phyloP scores from a whole-genome alignment of 1,140 invertebrate species.

The Brachionus rubens region DNA sequence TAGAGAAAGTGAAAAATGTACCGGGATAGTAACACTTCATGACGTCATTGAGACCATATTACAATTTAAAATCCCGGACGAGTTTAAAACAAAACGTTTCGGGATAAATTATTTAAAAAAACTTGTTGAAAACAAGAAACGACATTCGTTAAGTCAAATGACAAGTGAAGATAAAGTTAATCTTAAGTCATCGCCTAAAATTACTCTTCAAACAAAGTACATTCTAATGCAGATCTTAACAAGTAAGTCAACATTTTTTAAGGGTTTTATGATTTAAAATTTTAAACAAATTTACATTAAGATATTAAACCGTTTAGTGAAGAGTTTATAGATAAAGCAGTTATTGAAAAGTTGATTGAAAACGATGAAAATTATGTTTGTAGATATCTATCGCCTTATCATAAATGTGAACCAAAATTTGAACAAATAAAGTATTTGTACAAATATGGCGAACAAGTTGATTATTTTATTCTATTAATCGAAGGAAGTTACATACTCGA shows the following conservation, averaged over 20 bases:
- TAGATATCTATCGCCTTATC: neutral
- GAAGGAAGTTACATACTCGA: neutral
- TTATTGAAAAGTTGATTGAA: neutral
- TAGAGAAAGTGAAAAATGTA: constrained; percentile 55
- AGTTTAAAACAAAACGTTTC: constrained; percentile 69
- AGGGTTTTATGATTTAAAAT: too few species aligned
- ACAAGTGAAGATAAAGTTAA: neutral
- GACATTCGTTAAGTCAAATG: neutral
- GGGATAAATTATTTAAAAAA: neutral
- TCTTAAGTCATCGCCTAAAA: neutral
- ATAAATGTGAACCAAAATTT: neutral
- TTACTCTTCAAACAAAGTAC: neutral
- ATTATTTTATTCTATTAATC: neutral
- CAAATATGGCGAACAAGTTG: neutral
- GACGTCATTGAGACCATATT: constrained; percentile 92
- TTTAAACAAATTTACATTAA: too few species aligned
- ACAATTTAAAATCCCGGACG: constrained; percentile 86
- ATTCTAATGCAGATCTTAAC: neutral
- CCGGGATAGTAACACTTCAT: constrained; percentile 84
- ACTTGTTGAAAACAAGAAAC: neutral
- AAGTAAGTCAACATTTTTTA: neutral
- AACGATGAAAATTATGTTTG: neutral
- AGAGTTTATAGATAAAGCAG: neutral
- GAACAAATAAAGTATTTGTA: neutral
- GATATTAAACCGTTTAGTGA: neutral